Evolutionary conservation across 2,888 invertebrate species (phyloP).

Genomic region (Drosophila paramelanica): DNA sequence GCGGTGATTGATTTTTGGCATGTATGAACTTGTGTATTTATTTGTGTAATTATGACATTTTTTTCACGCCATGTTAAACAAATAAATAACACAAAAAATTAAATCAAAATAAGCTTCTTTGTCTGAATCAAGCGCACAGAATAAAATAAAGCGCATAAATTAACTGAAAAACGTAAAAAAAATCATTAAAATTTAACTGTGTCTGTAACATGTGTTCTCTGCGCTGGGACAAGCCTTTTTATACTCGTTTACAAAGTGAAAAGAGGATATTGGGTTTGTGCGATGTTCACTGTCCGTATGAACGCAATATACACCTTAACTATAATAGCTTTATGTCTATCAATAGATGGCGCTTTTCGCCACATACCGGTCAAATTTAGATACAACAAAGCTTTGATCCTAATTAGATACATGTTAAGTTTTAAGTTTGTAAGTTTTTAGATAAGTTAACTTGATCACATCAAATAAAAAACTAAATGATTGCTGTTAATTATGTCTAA

Average conservation of each 20-base stretch:
- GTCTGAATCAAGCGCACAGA: slow-evolving; percentile 37
- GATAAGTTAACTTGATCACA: too few relatives aligned
- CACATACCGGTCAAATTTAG: too few relatives aligned
- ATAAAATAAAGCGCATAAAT: slow-evolving; percentile 47
- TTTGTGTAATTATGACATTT: slow-evolving; percentile 73
- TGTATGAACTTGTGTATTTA: slow-evolving; percentile 53
- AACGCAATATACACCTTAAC: too few relatives aligned
- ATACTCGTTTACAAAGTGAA: background rate
- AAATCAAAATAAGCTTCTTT: slow-evolving; percentile 61
- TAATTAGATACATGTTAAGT: too few relatives aligned
- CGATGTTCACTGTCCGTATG: too few relatives aligned
- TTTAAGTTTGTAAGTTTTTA: too few relatives aligned
- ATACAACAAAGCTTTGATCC: too few relatives aligned
- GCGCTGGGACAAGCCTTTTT: slow-evolving; percentile 62
- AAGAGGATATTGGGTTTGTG: too few relatives aligned
- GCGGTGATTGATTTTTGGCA: slow-evolving; percentile 40
- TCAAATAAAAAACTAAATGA: too few relatives aligned
- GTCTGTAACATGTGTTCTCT: slow-evolving; percentile 14
- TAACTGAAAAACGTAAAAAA: slow-evolving; percentile 21
- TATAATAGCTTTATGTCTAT: too few relatives aligned
- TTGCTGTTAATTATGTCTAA: too few relatives aligned
- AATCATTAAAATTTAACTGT: slow-evolving; percentile 29
- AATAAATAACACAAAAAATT: slow-evolving; percentile 62
- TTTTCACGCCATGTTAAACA: slow-evolving; percentile 67
- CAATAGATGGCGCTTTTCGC: too few relatives aligned